phyloP scores from a whole-genome alignment of 2,888 invertebrate species.

The Calameuta pallipes region DNA sequence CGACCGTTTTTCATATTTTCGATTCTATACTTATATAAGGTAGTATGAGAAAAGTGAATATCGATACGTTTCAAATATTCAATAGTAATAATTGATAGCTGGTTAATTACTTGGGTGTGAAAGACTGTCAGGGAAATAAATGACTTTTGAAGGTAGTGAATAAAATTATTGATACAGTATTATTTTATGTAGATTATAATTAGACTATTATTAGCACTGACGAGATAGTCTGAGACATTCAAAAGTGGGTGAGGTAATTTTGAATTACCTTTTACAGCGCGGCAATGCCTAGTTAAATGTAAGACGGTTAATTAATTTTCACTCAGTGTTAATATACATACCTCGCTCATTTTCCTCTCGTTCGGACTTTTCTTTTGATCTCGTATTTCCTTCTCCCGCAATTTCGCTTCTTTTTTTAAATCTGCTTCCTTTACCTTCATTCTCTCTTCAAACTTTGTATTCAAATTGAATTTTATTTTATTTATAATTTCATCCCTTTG shows the following conservation, averaged over 20 bases:
- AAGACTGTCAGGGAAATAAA: neutral
- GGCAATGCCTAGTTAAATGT: neutral
- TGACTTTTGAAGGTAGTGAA: neutral
- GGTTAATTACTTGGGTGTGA: neutral
- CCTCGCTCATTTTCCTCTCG: slow-evolving; percentile 32
- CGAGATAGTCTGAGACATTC: neutral
- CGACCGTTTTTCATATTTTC: too few relatives aligned
- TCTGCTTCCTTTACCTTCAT: slow-evolving; percentile 26
- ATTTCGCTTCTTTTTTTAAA: slow-evolving; percentile 17
- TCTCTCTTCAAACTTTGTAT: slow-evolving; percentile 27
- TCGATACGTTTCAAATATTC: neutral
- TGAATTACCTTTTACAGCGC: neutral
- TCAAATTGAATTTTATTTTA: slow-evolving; percentile 31
- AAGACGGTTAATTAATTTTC: neutral
- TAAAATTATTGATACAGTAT: neutral
- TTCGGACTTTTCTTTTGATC: slow-evolving; percentile 22
- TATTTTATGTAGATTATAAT: neutral
- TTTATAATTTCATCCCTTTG: slow-evolving; percentile 33
- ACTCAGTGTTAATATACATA: slow-evolving; percentile 8
- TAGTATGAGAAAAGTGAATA: too few relatives aligned
- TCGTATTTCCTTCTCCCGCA: slow-evolving; percentile 14
- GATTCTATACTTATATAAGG: too few relatives aligned
- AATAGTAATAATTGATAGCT: neutral
- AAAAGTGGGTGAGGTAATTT: neutral
- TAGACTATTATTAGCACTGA: neutral